phyloP scores from a whole-genome alignment of 2,888 invertebrate species.

The Anodontia alba region DNA sequence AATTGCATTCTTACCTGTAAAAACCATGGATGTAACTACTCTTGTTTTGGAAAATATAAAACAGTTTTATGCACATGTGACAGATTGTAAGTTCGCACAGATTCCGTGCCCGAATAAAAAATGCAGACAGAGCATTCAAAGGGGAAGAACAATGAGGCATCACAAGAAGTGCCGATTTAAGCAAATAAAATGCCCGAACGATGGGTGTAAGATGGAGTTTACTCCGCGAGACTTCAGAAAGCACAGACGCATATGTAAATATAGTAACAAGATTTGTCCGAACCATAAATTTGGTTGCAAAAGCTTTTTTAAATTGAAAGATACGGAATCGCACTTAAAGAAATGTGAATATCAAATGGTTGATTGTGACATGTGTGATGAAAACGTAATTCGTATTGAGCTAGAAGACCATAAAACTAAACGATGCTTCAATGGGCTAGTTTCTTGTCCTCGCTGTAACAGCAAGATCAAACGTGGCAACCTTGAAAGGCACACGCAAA shows the following conservation, averaged over 20 bases:
- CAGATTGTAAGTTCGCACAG: constrained; percentile 26
- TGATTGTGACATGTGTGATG: constrained; percentile 28
- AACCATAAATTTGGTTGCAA: constrained; percentile 40
- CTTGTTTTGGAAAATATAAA: constrained; percentile 21
- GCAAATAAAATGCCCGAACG: constrained; percentile 29
- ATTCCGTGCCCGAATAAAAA: constrained; percentile 12
- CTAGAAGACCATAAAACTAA: constrained; percentile 23
- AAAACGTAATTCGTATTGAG: constrained; percentile 8
- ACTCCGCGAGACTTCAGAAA: constrained; percentile 16
- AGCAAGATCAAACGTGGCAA: background rate
- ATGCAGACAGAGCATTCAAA: background rate
- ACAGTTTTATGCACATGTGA: constrained; percentile 23
- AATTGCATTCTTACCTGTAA: constrained; percentile 23
- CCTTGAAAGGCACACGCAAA: background rate
- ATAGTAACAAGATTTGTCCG: constrained; percentile 25
- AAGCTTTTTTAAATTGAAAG: constrained; percentile 21
- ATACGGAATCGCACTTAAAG: constrained; percentile 32
- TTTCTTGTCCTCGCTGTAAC: background rate
- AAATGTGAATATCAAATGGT: constrained; percentile 28
- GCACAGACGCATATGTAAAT: constrained; percentile 31
- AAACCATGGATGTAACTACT: constrained; percentile 24
- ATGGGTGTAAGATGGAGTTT: constrained; percentile 18
- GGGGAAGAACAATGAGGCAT: constrained; percentile 17
- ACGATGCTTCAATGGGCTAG: background rate
- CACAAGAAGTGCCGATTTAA: constrained; percentile 21